These are phyloP conservation scores for Gymnodraco acuticeps DNA, from an alignment of 2,797 vertebrate genomes.

Conservation along the genomic window DNA sequence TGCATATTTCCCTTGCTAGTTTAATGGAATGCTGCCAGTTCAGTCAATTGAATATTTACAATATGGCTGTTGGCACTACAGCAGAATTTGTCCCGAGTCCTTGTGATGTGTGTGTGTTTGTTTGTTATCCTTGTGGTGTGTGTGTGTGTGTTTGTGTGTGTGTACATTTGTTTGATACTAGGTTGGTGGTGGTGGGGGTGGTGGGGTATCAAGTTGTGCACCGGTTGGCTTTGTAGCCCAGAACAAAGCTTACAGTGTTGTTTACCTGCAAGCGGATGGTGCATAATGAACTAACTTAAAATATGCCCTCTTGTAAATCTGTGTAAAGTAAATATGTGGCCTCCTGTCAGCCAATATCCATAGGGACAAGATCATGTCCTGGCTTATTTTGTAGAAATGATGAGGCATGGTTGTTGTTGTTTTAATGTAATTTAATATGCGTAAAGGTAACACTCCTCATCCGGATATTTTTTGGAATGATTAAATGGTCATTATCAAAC, in stretches of 20 bases:
- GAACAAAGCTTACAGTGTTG: constrained; percentile 29
- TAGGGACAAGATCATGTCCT: background rate
- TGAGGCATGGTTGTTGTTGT: background rate
- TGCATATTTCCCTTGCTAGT: background rate
- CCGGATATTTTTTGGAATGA: no score
- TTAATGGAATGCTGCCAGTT: constrained; percentile 42
- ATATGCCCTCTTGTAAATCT: constrained; percentile 8
- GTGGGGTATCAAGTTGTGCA: background rate
- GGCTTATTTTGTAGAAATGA: background rate
- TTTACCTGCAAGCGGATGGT: constrained; percentile 27
- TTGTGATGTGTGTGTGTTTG: background rate
- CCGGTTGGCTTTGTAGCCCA: constrained; percentile 30
- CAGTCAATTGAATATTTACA: constrained; percentile 50
- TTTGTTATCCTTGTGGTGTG: background rate
- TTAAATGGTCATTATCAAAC: no score
- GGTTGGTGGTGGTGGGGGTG: background rate
- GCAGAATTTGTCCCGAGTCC: constrained; percentile 33
- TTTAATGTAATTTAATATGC: background rate
- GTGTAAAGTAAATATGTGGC: constrained; percentile 16
- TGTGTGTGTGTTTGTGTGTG: background rate
- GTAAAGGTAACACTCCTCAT: background rate
- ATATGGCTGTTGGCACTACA: constrained; percentile 41
- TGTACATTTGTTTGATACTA: constrained; percentile 7
- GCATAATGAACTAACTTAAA: constrained; percentile 23
- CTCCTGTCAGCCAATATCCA: background rate